phyloP scores from a whole-genome alignment of 2,113 vertebrate species.

The Alces alces region DNA sequence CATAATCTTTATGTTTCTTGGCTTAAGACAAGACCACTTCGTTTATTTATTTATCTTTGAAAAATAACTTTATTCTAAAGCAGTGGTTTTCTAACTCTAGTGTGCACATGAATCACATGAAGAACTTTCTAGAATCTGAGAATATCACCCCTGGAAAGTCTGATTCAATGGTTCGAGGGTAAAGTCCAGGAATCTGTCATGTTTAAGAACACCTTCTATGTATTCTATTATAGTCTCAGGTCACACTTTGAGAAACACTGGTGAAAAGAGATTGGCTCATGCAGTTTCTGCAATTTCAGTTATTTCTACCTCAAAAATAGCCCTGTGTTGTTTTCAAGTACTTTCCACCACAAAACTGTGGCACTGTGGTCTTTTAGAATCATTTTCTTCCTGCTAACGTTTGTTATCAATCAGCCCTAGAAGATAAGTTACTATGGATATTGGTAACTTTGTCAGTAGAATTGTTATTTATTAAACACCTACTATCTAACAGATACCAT shows the following conservation, averaged over 20 bases:
- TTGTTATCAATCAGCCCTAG: neutral
- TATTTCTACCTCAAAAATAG: neutral
- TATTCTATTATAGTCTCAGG: neutral
- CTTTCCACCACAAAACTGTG: neutral
- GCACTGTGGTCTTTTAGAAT: neutral
- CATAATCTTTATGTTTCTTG: neutral
- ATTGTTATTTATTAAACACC: neutral
- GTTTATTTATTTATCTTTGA: neutral
- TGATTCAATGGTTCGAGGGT: neutral
- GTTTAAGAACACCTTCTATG: neutral
- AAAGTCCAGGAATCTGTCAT: neutral
- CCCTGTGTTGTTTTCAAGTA: neutral
- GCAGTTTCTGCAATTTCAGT: neutral
- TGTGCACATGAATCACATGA: neutral
- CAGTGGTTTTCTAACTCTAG: neutral
- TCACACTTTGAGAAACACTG: neutral
- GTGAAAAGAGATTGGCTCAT: neutral
- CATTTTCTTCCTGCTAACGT: neutral
- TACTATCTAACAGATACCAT: neutral
- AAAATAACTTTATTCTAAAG: neutral
- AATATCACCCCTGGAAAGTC: neutral
- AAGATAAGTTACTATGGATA: neutral
- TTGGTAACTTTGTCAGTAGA: neutral
- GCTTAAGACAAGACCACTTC: neutral
- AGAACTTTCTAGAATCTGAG: neutral